Evolutionary conservation across 2,888 invertebrate species (phyloP).

Genomic region (Drosophila limbata): DNA sequence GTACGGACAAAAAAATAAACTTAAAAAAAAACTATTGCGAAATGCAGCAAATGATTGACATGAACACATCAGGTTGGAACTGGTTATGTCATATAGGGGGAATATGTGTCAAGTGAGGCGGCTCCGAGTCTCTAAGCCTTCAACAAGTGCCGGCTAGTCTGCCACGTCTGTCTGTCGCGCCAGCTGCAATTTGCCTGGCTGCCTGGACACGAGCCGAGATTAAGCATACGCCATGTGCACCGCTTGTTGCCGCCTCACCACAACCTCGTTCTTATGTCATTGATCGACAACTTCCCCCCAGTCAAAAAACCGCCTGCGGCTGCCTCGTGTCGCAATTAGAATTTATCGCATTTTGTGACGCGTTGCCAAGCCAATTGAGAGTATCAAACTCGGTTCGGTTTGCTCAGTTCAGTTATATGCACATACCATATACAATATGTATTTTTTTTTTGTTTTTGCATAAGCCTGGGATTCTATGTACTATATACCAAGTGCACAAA

Average conservation of each 20-base stretch:
- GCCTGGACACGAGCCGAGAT: slow-evolving; percentile 58
- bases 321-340: slow-evolving; percentile 70
- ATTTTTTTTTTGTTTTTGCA: slow-evolving; percentile 42
- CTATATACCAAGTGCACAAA: slow-evolving; percentile 1
- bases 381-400: slow-evolving; percentile 26
- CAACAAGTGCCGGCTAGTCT: slow-evolving; percentile 53
- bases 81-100: slow-evolving; percentile 50
- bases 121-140: slow-evolving; percentile 34
- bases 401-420: slow-evolving; percentile 2
- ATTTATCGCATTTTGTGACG: slow-evolving; percentile 64
- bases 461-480: slow-evolving; percentile 37
- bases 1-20: background rate
- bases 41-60: slow-evolving; percentile 60
- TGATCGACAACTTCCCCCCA: slow-evolving; percentile 27
- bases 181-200: slow-evolving; percentile 48
- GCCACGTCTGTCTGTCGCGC: slow-evolving; percentile 11
- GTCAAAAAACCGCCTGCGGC: slow-evolving; percentile 27
- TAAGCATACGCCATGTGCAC: slow-evolving; percentile 60
- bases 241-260: slow-evolving; percentile 6
- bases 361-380: slow-evolving; percentile 47
- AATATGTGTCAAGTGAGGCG: slow-evolving; percentile 63
- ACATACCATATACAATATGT: too few species aligned
- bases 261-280: slow-evolving; percentile 29
- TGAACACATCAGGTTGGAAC: slow-evolving; percentile 49
- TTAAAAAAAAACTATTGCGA: slow-evolving; percentile 31